Base-by-base conservation (phyloP, 2,113 vertebrate genomes). In the Anthoscopus minutus region DNA sequence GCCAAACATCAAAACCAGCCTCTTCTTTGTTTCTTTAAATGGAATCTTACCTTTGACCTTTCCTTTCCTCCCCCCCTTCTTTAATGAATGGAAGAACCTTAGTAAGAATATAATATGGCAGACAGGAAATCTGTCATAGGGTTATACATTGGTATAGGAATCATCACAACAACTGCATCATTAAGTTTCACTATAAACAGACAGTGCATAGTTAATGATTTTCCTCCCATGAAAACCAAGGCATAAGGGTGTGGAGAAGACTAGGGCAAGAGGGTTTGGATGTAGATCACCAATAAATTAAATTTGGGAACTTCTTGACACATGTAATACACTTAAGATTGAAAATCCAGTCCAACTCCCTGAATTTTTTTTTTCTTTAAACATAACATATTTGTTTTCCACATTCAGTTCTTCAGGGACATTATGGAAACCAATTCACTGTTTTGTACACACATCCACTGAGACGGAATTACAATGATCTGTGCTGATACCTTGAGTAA, bases 41-140 rank as follows among this genome's bases (percentile, higher is more conserved):
- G 10, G 35, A 48, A 93, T 62, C 76, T 71, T 42, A 80, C 16
- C 13, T n/a, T n/a, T 31, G 2, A 47, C 9, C 20, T 53, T 35
- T 35, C 10, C 42, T 13, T 35, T 4, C 2, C 7, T 3, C 1
- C 24, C 3, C 4, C 7, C 1, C 6, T 37, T 38, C 45, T 31
- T 19, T 45, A 66, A 24, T 30, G n/a, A 81, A 38, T 28, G 7
- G 30, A 69, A 93, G 71, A 88, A 67, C 31, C 20, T 71, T 33
- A 79, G 18, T 30, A 88, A 86, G 61, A 23, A 56, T 33, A 42
- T 58, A 22, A 79, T 16, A 57, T 20, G 15, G 25, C 37, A 84
- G 19, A 61, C 4, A 44, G 42, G 28, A 79, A 70, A 35, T 48
- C 56, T 81, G 31, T 33, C n/a, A 40, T 2, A 71, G 12, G 2